Base-by-base conservation (phyloP, 2,888 invertebrate species). In the Watsonalla cultraria region DNA sequence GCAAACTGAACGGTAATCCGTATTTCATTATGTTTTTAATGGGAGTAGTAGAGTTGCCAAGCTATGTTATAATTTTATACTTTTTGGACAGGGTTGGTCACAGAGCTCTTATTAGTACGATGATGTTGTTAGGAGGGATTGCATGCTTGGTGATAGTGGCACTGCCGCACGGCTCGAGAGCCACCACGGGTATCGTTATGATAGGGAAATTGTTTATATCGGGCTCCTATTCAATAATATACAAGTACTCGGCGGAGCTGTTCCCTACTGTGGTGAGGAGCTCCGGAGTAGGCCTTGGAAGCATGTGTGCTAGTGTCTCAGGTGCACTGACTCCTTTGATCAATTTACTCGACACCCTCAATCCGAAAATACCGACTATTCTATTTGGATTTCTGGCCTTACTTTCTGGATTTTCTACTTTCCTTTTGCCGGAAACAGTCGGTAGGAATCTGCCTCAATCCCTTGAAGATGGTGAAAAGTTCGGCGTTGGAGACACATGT, bases 201-300 rank as follows among this genome's bases (percentile, higher is more conserved):
- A 74, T 95, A 24, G 96, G 96, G 0, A 97, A 97, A 82, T 91
- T 96, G 39, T 94, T 96, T 68, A 96, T 97, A 66, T 95, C 96
- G 15, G 95, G 95, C 51, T 96, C 96, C 0, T 97, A 96, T 80
- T 96, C 96, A 0, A 95, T 96, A 14, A 94, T 96, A 60, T 97
- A 96, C 78, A 96, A 96, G 73, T 97, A 96, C 78, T 96, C 96
- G 0, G 96, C 96, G 0, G 96, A 97, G 82, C 80, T 96, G 7
- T 97, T 96, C 72, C 97, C 96, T 0, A 97, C 97, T 0, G 96
- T 96, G 0, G 93, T 97, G 2, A 92, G 97, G 15, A 96, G 96
- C 76, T 96, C 96, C 0, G 96, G 96, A 0, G 92, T 97, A 65
- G 96, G 97, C 0, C 85, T 96, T 34, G 96, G 96, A 5, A 95